Evolutionary conservation across 2,113 vertebrate species (phyloP).

Genomic region (Uria aalge): DNA sequence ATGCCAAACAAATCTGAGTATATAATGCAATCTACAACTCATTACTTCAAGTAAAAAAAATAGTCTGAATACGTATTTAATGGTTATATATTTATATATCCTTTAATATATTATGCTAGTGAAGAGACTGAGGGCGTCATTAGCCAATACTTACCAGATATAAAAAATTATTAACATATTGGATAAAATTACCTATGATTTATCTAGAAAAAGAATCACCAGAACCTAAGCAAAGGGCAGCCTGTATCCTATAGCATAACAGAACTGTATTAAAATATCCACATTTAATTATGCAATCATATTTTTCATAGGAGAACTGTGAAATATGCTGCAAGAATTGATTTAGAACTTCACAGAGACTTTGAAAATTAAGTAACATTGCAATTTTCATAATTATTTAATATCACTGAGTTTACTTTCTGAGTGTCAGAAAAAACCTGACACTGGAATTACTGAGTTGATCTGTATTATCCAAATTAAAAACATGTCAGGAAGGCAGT

Average conservation of each 20-base stretch:
- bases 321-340: background rate
- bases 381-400: background rate
- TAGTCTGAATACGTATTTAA: background rate
- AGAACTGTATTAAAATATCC: background rate
- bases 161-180: background rate
- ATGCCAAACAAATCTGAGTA: conserved; percentile 51
- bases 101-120: background rate
- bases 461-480: background rate
- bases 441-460: background rate
- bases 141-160: background rate
- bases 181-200: background rate
- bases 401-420: background rate
- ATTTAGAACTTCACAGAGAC: background rate
- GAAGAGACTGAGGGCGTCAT: background rate
- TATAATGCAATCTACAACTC: conserved; percentile 37
- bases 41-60: background rate
- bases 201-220: background rate
- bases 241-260: background rate
- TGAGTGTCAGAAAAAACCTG: background rate
- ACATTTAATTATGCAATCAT: background rate
- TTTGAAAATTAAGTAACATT: background rate
- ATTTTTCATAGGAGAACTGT: background rate
- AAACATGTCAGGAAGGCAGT: background rate
- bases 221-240: background rate
- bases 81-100: background rate